Conservation (phyloP, 2,113 vertebrate species). For the Synodontis membranacea region DNA sequence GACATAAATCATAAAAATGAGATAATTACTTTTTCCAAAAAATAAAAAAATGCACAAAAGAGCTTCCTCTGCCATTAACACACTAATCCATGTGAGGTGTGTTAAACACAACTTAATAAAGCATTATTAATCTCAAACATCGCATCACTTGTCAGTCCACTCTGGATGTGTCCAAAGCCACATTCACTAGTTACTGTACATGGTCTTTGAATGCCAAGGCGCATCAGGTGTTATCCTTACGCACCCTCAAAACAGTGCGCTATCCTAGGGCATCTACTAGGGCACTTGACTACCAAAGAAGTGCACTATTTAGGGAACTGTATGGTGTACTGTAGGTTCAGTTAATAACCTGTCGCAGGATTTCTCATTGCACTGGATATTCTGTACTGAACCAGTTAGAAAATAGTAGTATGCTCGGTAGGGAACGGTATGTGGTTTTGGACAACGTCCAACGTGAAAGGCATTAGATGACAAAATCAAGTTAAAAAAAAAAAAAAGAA, state of each 20-base stretch:
- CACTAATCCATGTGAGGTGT: background rate
- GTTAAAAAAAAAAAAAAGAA: background rate
- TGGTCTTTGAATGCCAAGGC: background rate
- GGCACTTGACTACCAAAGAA: background rate
- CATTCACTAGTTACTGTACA: background rate
- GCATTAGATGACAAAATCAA: background rate
- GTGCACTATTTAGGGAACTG: background rate
- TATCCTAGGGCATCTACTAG: background rate
- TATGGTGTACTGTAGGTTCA: background rate
- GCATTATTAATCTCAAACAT: background rate
- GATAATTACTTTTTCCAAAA: slow-evolving; percentile 53
- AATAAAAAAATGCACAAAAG: background rate
- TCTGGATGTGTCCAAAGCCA: slow-evolving; percentile 1
- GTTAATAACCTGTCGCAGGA: background rate
- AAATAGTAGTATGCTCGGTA: background rate
- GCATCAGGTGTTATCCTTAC: background rate
- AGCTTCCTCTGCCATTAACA: background rate
- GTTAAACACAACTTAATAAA: background rate
- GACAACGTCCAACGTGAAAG: slow-evolving; percentile 12
- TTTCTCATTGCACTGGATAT: background rate
- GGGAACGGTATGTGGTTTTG: slow-evolving; percentile 1
- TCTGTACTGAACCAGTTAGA: background rate
- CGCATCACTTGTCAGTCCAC: background rate
- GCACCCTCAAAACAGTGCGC: no score
- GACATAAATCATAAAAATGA: slow-evolving; percentile 48